Conservation (phyloP, 2,888 invertebrate genomes). For the Phyllotreta cruciferae region DNA sequence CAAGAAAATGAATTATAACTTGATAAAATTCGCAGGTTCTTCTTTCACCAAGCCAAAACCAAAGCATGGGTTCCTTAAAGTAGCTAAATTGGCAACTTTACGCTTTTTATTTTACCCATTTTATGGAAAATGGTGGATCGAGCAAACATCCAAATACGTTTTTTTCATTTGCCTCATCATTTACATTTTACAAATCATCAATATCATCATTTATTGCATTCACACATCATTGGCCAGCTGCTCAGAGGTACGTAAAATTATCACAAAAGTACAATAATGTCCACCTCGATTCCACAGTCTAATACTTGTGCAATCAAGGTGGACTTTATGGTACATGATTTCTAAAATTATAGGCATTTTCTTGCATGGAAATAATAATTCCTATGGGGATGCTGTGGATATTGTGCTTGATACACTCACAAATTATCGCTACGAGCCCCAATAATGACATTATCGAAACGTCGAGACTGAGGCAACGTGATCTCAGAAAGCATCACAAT, state of each 20-base stretch:
- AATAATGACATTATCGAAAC: constrained; percentile 50
- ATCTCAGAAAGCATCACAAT: constrained; percentile 34
- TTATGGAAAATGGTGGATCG: constrained; percentile 88
- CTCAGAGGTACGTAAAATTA: constrained; percentile 46
- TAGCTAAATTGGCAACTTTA: constrained; percentile 82
- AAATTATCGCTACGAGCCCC: constrained; percentile 76
- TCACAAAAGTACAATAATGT: background rate
- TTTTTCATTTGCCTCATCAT: constrained; percentile 78
- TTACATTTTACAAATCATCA: constrained; percentile 77
- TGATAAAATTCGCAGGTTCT: constrained; percentile 70
- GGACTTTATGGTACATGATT: background rate
- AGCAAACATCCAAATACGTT: constrained; percentile 82
- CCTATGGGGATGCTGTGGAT: constrained; percentile 77
- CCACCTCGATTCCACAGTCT: background rate
- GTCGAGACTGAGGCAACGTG: constrained; percentile 41
- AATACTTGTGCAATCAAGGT: constrained; percentile 9
- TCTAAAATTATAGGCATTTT: constrained; percentile 60
- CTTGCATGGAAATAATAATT: constrained; percentile 73
- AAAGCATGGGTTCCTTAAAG: constrained; percentile 86
- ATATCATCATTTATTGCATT: constrained; percentile 57
- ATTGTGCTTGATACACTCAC: constrained; percentile 79
- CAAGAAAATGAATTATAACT: background rate
- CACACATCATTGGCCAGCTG: constrained; percentile 17
- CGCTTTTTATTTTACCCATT: constrained; percentile 85
- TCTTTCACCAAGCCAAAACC: constrained; percentile 96